Base-by-base conservation (phyloP, 2,113 vertebrate species). In the Stigmatopora nigra region DNA sequence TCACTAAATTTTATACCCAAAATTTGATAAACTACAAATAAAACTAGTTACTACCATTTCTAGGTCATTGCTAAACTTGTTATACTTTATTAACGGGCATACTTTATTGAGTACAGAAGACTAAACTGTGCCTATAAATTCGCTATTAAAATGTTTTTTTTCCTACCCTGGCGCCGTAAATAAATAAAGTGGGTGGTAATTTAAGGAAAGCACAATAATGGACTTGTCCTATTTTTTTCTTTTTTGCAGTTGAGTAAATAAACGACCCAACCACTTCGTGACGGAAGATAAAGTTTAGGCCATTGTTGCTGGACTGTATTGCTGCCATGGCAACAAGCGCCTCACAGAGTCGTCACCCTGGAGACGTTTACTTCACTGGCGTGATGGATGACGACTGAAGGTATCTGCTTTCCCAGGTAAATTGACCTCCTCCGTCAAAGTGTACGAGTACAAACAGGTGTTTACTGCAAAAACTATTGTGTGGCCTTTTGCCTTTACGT, bases 391-490 rank as follows among this genome's bases (percentile, higher is more conserved):
- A 74, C 63, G 68, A 16, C 31, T 35, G 61, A 19, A 44, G 74
- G 72, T 82, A 72, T 88, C 79, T 66, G 80, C 73, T 86, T 87
- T 79, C 80, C 65, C 80, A 79, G 85, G 83, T 85, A 76, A 84
- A 81, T 80, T 86, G 56, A 82, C 78, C 73, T 66, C 4, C 3
- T 64, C 65, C 61, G 55, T 83, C 62, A 68, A 63, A 57, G 77
- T 69, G 70, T 73, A 67, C 61, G 71, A 25, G 38, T 73, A 76
- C 76, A 22, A 70, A 72, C 25, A 31, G 25, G 73, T 71, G 64
- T 46, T 60, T 7, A n/a, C 65, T 7, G 16, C 63, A 20, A 46
- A 69, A 72, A 55, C 65, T 67, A 53, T 49, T 67, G 80, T 62
- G 68, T 2, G 48, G 76, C 13, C 13, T 14, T 31, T 20, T 31